These are phyloP conservation scores for Mionectes macconnelli DNA, from an alignment of 2,113 vertebrate genomes.

Conservation along the genomic window DNA sequence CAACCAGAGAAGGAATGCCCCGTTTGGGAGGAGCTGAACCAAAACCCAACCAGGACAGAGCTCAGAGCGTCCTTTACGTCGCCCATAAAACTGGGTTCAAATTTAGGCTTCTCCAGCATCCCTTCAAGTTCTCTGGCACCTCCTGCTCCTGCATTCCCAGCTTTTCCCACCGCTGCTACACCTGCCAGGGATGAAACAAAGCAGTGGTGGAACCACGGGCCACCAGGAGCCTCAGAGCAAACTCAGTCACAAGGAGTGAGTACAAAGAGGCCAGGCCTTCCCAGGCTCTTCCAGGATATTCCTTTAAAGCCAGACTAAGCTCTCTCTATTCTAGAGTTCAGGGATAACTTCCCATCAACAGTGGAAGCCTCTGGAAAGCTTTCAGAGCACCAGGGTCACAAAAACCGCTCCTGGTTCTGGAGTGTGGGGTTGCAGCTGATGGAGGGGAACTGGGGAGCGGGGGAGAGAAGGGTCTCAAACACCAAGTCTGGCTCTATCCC, in stretches of 20 bases:
- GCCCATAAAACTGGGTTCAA: background rate
- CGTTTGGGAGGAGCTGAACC: background rate
- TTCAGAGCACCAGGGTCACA: background rate
- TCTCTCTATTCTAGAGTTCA: background rate
- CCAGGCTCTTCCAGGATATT: background rate
- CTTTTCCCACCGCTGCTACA: background rate
- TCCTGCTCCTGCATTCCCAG: background rate
- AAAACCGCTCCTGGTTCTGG: background rate
- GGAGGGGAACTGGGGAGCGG: background rate
- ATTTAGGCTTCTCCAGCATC: fast-evolving
- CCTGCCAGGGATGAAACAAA: background rate
- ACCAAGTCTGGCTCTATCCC: background rate
- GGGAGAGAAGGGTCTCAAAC: background rate
- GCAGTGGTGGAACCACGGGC: background rate
- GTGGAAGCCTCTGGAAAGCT: background rate
- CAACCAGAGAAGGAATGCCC: background rate
- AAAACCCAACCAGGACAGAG: background rate
- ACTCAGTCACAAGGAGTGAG: background rate
- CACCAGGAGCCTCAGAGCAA: background rate
- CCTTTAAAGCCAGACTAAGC: background rate
- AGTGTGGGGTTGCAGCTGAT: background rate
- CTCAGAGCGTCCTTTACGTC: fast-evolving
- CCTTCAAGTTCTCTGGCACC: fast-evolving
- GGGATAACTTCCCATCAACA: background rate
- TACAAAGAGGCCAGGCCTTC: background rate